phyloP scores from a whole-genome alignment of 2,797 vertebrate species.

The Sarcophilus harrisii region DNA sequence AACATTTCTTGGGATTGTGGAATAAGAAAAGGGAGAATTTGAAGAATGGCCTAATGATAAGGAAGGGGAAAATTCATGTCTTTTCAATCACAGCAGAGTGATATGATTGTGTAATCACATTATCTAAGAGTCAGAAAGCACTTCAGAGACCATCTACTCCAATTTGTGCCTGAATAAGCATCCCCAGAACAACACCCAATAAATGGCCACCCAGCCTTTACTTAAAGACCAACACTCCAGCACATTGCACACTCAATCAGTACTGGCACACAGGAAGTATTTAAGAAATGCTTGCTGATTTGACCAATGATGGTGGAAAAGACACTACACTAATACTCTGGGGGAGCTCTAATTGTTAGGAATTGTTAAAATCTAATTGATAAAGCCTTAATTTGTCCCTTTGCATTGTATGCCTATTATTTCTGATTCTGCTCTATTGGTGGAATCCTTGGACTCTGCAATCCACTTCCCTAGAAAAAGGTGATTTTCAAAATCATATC shows the following conservation, averaged over 20 bases:
- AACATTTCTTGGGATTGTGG: not conserved
- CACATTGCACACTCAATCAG: not conserved
- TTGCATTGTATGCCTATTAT: not conserved
- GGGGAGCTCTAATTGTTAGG: not conserved
- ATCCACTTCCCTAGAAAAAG: not conserved
- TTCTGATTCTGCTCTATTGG: not conserved
- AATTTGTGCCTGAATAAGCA: not conserved
- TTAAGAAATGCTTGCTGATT: slow-evolving; percentile 45
- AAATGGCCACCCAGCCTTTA: not conserved
- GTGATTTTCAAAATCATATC: not conserved
- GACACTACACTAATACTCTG: not conserved
- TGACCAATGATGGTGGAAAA: not conserved
- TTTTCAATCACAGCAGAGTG: not conserved
- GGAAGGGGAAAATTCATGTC: not conserved
- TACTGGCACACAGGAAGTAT: slow-evolving; percentile 17
- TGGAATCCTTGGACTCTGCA: not conserved
- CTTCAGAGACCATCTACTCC: not conserved
- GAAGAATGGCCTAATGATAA: not conserved
- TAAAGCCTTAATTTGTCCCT: not conserved
- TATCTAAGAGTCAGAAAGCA: not conserved
- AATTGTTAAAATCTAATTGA: not conserved
- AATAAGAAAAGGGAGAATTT: not conserved
- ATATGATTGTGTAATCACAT: not conserved
- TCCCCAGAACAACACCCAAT: not conserved
- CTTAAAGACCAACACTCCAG: not conserved